Evolutionary conservation across 2,888 invertebrate genomes (phyloP), one percentile per base, ranked within the genome.

Genomic region (Volucella zonaria): DNA sequence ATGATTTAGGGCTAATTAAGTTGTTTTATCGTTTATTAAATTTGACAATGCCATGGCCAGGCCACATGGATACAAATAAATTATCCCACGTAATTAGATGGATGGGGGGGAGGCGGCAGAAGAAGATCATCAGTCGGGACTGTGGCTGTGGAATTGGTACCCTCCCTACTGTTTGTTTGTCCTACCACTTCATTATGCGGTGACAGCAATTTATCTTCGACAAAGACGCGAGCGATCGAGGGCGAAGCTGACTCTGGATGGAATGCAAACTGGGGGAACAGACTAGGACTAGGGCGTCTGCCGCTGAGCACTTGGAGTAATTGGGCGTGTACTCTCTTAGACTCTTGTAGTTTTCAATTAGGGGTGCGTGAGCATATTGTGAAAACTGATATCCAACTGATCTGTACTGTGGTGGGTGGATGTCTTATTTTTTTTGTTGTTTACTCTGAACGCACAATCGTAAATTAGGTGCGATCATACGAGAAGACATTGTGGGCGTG

Each of bases 1-100:
- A 85, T 81, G 85, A 85, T 85, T 85, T 81, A 85, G 73, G 73
- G 77, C 81, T 85, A 85, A 85, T 85, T 85, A 85, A 85, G 85
- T 81, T 85, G 81, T 77, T 85, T 81, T 81, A 85, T 85, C 73
- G 85, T 85, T 85, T 77, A 74, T 77, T 76, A 76, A 81, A 85
- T 85, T 85, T 81, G 85, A 85, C 81, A 85, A 85, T 85, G 62
- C 71, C 68, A 81, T 43, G 85, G 81, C 67, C 85, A 81, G 85
- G 81, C 67, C 85, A 81, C 81, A 83, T 75, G 71, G 76, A 67
- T 67, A 49, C 66, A 85, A 81, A 85, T 85, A 85, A 85, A 85
- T 85, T 85, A 85, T 75, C 43, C 66, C 61, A 45, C 83, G 83
- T 85, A 85, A 85, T 85, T 85, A 85, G 85, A 64, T 64, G 75